Evolutionary conservation across 1,140 invertebrate species (phyloP).

Genomic region (Leptonema lineaticorne): DNA sequence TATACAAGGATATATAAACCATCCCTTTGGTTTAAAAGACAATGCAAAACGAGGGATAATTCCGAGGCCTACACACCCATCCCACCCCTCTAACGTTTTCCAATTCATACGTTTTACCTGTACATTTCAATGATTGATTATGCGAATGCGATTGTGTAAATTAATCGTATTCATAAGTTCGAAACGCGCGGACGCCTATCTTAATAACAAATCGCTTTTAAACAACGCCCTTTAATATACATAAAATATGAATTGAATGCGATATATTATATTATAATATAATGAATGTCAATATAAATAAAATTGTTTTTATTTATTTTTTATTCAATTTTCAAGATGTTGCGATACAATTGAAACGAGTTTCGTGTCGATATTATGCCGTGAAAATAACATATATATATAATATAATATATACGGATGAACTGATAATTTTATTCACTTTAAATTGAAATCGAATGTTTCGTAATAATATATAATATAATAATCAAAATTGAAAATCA

Average conservation of each 20-base stretch:
- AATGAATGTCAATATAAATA: no score
- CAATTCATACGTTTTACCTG: constrained; percentile 11
- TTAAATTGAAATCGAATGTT: no score
- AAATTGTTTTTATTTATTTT: not conserved
- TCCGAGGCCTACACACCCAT: no score
- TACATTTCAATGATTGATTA: constrained; percentile 21
- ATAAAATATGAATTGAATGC: not conserved
- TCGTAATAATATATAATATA: no score
- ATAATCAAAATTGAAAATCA: no score
- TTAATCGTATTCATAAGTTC: constrained; percentile 20
- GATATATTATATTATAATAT: no score
- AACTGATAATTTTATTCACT: no score
- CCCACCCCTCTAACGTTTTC: not conserved
- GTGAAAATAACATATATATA: no score
- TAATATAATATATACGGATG: no score
- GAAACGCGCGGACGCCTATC: not conserved
- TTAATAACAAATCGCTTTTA: constrained; percentile 8
- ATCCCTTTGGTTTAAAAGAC: constrained; percentile 22
- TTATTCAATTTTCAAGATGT: not conserved
- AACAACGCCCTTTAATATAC: no score
- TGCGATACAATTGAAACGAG: no score
- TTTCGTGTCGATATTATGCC: no score
- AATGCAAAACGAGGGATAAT: constrained; percentile 29
- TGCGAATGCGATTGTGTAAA: constrained; percentile 14
- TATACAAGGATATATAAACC: constrained; percentile 28